phyloP scores from a whole-genome alignment of 2,888 invertebrate genomes.

The Drosophila cyrtoloma region DNA sequence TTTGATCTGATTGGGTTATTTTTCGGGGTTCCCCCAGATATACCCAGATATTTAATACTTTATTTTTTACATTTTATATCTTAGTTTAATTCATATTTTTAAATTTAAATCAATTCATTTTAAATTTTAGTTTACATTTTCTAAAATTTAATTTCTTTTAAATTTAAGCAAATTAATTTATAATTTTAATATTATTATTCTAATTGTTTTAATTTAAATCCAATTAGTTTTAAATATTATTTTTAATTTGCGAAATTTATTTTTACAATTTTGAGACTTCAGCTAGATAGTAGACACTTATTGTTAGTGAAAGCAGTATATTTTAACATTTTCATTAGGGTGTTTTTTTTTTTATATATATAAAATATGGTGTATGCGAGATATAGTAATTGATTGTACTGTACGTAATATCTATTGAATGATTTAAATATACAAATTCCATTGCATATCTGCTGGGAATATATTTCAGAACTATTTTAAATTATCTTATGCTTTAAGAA shows the following conservation, averaged over 20 bases:
- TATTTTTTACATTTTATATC: not conserved
- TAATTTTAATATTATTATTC: not conserved
- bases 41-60: not conserved
- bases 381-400: no score
- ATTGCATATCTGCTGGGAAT: not conserved
- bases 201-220: not conserved
- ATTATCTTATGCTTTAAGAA: not conserved
- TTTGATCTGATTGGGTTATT: not conserved
- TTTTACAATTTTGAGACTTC: not conserved
- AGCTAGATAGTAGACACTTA: not conserved
- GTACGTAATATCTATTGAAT: not conserved
- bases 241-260: not conserved
- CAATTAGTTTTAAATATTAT: rapidly evolving
- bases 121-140: not conserved
- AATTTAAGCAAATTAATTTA: not conserved
- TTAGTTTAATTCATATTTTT: not conserved
- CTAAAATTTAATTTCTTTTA: rapidly evolving
- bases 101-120: not conserved
- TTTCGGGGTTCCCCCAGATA: not conserved
- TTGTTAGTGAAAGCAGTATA: not conserved
- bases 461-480: rapidly evolving
- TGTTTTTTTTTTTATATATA: not conserved
- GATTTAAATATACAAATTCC: not conserved
- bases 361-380: not conserved
- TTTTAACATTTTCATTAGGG: not conserved